Percentiles rank a stretch among this genome's conserved stretches.
Conservation (phyloP, 2,113 vertebrate species). For the Anthoscopus minutus region DNA sequence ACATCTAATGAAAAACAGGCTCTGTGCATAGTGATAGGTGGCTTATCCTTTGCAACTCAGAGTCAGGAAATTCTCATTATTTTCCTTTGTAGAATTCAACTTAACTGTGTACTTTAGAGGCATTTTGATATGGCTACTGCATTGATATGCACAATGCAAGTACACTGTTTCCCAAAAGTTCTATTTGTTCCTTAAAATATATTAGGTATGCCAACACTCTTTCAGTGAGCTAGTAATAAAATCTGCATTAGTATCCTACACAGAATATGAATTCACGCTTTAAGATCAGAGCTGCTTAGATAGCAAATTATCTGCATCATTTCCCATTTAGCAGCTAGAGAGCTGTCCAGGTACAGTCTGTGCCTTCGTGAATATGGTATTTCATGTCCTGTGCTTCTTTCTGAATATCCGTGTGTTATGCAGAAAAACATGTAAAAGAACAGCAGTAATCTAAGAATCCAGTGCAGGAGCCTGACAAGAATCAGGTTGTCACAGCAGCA, state of each 20-base stretch:
- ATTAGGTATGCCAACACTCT: not conserved
- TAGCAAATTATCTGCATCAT: conserved; percentile 61
- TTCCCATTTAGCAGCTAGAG: conserved; percentile 47
- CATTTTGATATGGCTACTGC: not conserved
- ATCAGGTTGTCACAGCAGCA: conserved; percentile 2
- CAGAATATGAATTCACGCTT: conserved; percentile 44
- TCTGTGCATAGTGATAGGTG: not conserved
- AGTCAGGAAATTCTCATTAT: not conserved
- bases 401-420: conserved; percentile 1
- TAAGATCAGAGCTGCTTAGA: conserved; percentile 53
- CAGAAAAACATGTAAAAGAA: not conserved
- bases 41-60: not conserved
- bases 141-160: conserved; percentile 6
- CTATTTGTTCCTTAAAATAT: conserved; percentile 46
- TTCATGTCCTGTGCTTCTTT: conserved; percentile 10
- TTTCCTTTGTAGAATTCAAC: not conserved
- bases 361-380: not conserved
- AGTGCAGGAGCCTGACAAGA: not conserved
- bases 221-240: conserved; percentile 52
- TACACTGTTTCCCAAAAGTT: not conserved
- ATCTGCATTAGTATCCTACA: conserved; percentile 33
- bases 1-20: not conserved
- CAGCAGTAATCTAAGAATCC: not conserved
- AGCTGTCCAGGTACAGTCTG: conserved; percentile 47
- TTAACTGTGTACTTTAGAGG: not conserved